Conservation (phyloP, 2,113 vertebrate species). For the Acanthochromis polyacanthus region DNA sequence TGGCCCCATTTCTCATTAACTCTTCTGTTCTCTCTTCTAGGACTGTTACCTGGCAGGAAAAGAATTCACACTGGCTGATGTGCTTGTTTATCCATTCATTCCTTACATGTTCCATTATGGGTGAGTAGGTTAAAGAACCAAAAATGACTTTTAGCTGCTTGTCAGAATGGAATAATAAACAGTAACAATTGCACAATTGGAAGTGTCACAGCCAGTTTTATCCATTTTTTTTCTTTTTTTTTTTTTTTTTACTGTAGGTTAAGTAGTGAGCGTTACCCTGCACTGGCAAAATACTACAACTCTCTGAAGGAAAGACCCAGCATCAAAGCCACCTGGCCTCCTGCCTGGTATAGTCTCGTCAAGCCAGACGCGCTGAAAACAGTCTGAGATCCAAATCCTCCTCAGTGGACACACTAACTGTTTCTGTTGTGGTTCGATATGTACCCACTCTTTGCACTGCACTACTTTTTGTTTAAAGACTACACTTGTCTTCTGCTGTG, state of each 20-base stretch:
- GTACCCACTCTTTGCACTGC: conserved; percentile 17
- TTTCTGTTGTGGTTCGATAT: not conserved
- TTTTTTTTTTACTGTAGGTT: conserved; percentile 56
- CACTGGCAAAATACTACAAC: conserved; percentile 75
- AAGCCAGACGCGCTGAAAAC: conserved; percentile 61
- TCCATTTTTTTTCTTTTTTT: not conserved
- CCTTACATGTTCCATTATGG: conserved; percentile 65
- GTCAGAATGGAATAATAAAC: not conserved
- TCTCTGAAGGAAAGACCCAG: conserved; percentile 78
- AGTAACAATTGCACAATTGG: too few relatives aligned
- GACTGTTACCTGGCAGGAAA: conserved; percentile 69
- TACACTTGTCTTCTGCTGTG: not conserved
- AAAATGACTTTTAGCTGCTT: not conserved
- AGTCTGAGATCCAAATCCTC: conserved; percentile 49
- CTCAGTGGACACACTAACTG: not conserved
- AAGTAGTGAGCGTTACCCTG: conserved; percentile 69
- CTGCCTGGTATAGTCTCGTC: conserved; percentile 70
- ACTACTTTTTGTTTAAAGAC: conserved; percentile 1
- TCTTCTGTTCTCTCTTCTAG: conserved; percentile 5
- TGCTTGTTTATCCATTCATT: conserved; percentile 64
- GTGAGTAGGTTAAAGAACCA: conserved; percentile 38
- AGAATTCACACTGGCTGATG: conserved; percentile 75
- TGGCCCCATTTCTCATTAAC: too few relatives aligned
- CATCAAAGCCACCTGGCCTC: conserved; percentile 75
- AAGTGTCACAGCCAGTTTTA: not conserved